Base-by-base conservation (phyloP, 2,888 invertebrate genomes). In the Harpalus rufipes region DNA sequence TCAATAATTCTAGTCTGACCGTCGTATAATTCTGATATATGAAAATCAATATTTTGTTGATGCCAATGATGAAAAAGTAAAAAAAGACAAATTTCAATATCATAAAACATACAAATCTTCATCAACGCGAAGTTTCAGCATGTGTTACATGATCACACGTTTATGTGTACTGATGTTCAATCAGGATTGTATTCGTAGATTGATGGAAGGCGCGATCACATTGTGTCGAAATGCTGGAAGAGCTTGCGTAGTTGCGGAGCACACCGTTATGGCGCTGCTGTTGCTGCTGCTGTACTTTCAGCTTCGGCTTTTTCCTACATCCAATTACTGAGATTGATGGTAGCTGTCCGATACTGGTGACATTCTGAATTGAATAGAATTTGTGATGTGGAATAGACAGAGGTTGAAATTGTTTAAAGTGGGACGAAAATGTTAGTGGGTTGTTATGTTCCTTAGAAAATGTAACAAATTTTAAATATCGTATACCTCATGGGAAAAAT, bases 241-340 rank as follows among this genome's bases (percentile, higher is more conserved):
- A n/a, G 68, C n/a, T 7, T n/a, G 68, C 68, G 41, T 68, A 32
- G 68, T 39, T 32, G 39, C 39, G 16, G n/a, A 39, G 16, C n/a
- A 16, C 14, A 39, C 68, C 68, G 68, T 8, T 7, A 12, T 39
- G 14, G n/a, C 68, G 68, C 51, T 12, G 32, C 65, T 25, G 18
- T 58, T 58, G 72, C 72, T 82, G 10, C 44, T 51, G 44, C 44
- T 82, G 5, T 51, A 51, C 44, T 82, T 72, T 32, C 32, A 32
- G 32, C 32, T 68, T 58, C 18, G 39, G 56, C 72, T 82, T 82
- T 82, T 74, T 74, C 65, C 51, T 72, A 56, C 68, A 82, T 72
- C 82, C 82, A 82, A 82, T 82, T 82, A 82, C 82, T 18, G 72
- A 72, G 82, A 82, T 82, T 82, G 82, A 82, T 82, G 82, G 58